These are phyloP conservation scores for Aptenodytes patagonicus DNA, from an alignment of 2,113 vertebrate genomes.

Conservation along the genomic window DNA sequence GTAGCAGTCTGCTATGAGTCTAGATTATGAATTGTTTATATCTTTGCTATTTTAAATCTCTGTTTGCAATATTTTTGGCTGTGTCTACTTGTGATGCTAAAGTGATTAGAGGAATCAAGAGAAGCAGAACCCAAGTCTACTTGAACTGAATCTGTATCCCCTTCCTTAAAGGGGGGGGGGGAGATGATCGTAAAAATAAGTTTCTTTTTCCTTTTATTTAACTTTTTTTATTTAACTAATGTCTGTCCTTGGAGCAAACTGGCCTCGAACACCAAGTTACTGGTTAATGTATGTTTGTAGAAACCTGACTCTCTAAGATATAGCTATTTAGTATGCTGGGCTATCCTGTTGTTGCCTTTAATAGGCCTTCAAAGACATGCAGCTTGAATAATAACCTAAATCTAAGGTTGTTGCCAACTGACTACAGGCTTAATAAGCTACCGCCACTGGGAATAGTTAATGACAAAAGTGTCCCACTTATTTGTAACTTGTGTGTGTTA, in stretches of 20 bases:
- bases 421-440: not conserved
- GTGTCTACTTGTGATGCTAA: not conserved
- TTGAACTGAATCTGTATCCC: accelerated
- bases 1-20: not conserved
- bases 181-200: accelerated
- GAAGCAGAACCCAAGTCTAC: not conserved
- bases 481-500: not conserved
- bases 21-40: not conserved
- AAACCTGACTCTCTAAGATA: not conserved
- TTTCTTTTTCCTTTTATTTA: accelerated
- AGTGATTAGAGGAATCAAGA: not conserved
- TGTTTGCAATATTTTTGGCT: not conserved
- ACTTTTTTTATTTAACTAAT: not conserved
- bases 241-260: not conserved
- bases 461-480: not conserved
- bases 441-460: not conserved
- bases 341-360: not conserved
- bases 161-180: accelerated
- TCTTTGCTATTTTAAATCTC: not conserved
- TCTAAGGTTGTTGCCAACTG: not conserved
- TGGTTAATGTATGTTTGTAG: not conserved
- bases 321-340: not conserved
- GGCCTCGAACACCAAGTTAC: not conserved
- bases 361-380: not conserved
- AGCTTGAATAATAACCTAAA: not conserved